Percentiles rank a stretch among this genome's conserved stretches.
Conservation (phyloP, 2,113 vertebrate species). For the Misgurnus anguillicaudatus region DNA sequence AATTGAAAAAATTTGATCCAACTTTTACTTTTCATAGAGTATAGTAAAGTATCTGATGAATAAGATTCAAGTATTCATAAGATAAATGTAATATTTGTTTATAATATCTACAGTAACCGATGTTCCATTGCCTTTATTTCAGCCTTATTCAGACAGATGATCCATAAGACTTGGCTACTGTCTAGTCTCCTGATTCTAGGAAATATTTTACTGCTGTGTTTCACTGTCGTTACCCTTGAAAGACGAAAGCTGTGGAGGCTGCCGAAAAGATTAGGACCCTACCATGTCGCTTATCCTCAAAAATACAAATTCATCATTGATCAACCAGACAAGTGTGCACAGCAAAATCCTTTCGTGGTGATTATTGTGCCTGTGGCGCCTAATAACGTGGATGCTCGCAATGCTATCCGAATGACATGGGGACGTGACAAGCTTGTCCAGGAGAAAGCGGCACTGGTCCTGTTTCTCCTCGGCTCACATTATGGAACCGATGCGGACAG, state of each 20-base stretch:
- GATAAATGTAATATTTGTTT: too few relatives aligned
- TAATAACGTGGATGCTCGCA: not conserved
- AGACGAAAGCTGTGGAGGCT: not conserved
- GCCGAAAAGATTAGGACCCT: slow-evolving; percentile 30
- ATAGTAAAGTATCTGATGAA: too few relatives aligned
- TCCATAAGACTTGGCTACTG: slow-evolving; percentile 7
- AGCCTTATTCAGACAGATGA: slow-evolving; percentile 24
- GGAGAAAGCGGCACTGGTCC: slow-evolving; percentile 50
- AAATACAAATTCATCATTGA: slow-evolving; percentile 70
- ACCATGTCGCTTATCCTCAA: slow-evolving; percentile 62
- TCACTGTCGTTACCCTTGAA: not conserved
- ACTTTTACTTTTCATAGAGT: too few relatives aligned
- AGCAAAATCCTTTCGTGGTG: slow-evolving; percentile 67
- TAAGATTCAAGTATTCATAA: too few relatives aligned
- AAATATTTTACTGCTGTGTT: slow-evolving; percentile 11
- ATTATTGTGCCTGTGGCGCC: slow-evolving; percentile 65
- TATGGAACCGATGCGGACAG: not conserved
- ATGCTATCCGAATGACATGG: slow-evolving; percentile 70
- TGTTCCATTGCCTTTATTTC: not conserved
- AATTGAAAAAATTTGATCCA: too few relatives aligned
- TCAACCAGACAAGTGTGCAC: slow-evolving; percentile 57
- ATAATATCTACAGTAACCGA: not conserved
- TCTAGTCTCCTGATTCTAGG: slow-evolving; percentile 6
- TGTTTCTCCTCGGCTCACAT: slow-evolving; percentile 59
- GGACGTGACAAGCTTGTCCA: slow-evolving; percentile 64